Evolutionary conservation across 2,113 vertebrate genomes (phyloP).

Genomic region (Nibea coibor): DNA sequence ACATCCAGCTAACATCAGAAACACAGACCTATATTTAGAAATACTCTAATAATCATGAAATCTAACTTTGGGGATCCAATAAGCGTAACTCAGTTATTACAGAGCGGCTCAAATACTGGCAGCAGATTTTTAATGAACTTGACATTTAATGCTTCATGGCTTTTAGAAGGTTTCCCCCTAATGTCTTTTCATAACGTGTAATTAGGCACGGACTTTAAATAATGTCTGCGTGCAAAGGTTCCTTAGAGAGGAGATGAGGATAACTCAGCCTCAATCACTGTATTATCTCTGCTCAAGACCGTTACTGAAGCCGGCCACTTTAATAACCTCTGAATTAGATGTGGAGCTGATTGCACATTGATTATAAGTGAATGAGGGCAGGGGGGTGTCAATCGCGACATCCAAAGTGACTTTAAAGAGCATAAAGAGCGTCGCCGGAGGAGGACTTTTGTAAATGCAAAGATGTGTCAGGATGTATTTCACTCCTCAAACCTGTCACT

Average conservation of each 20-base stretch:
- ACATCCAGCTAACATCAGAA: not conserved
- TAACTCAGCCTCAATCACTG: constrained; percentile 63
- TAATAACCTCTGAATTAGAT: constrained; percentile 64
- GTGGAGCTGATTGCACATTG: constrained; percentile 69
- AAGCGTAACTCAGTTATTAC: constrained; percentile 39
- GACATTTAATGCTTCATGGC: constrained; percentile 68
- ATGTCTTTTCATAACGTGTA: constrained; percentile 63
- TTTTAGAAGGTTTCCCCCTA: constrained; percentile 62
- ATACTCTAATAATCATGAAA: constrained; percentile 42
- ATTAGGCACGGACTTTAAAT: constrained; percentile 68
- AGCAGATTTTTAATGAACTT: constrained; percentile 73
- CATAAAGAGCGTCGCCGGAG: not conserved
- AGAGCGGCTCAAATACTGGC: constrained; percentile 47
- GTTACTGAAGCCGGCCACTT: constrained; percentile 31
- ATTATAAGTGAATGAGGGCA: constrained; percentile 60
- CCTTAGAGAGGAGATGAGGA: constrained; percentile 55
- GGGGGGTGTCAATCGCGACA: constrained; percentile 33
- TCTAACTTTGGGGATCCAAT: constrained; percentile 44
- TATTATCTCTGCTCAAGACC: constrained; percentile 57
- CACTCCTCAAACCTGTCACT: not conserved
- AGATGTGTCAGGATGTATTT: constrained; percentile 13
- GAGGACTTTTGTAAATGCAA: constrained; percentile 9
- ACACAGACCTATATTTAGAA: constrained; percentile 29
- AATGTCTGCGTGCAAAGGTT: constrained; percentile 53
- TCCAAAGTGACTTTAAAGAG: constrained; percentile 52